Evolutionary conservation across 2,113 vertebrate species (phyloP).

Genomic region (Spilogale gracilis): DNA sequence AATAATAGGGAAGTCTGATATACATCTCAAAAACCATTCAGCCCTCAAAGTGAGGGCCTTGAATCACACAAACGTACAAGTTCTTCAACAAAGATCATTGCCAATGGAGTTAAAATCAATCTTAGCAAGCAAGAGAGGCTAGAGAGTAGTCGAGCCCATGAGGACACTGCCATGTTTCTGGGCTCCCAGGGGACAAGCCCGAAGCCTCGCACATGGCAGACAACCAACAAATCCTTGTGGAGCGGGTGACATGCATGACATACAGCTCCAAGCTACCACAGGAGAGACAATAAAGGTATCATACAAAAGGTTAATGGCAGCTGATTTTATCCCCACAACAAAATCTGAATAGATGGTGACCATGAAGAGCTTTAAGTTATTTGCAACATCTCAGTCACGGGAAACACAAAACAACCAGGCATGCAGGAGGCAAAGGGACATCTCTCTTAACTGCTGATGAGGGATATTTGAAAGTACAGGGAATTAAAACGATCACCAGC

Average conservation of each 20-base stretch:
- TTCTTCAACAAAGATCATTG: not conserved
- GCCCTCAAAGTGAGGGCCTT: not conserved
- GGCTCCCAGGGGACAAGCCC: not conserved
- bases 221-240: not conserved
- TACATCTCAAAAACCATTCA: not conserved
- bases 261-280: not conserved
- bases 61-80: not conserved
- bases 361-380: not conserved
- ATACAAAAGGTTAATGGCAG: not conserved
- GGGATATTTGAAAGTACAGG: not conserved
- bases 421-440: not conserved
- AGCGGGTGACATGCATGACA: not conserved
- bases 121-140: not conserved
- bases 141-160: not conserved
- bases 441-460: not conserved
- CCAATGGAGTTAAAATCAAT: not conserved
- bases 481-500: not conserved
- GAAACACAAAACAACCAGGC: not conserved
- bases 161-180: not conserved
- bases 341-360: not conserved
- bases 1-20: not conserved
- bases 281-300: not conserved
- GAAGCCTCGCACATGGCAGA: not conserved
- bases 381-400: not conserved
- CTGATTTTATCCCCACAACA: not conserved